Evolutionary conservation across 1,140 invertebrate genomes (phyloP).

Genomic region (Popillia japonica): DNA sequence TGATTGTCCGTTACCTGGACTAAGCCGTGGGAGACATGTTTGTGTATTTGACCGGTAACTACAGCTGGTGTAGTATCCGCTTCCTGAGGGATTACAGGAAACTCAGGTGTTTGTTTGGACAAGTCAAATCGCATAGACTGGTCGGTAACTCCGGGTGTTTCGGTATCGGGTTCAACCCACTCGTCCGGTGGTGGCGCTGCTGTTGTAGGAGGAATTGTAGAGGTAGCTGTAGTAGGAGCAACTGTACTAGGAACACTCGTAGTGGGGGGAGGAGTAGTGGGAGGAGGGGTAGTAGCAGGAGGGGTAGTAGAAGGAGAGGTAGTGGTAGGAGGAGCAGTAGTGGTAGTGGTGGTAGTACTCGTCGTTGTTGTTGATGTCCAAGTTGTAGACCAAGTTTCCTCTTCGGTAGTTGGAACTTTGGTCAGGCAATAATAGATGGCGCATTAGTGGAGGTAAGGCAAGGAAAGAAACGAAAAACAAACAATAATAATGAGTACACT

Average conservation of each 20-base stretch:
- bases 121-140: too few species aligned
- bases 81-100: background rate
- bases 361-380: constrained; percentile 43
- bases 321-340: constrained; percentile 54
- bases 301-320: constrained; percentile 2
- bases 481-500: background rate
- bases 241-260: constrained; percentile 19
- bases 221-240: background rate
- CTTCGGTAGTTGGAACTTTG: background rate
- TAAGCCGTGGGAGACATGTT: background rate
- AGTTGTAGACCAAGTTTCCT: constrained; percentile 24
- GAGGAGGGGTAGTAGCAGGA: background rate
- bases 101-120: background rate
- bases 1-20: background rate
- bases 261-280: constrained; percentile 55
- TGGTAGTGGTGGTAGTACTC: constrained; percentile 40
- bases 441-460: background rate
- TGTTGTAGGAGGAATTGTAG: background rate
- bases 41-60: too few species aligned
- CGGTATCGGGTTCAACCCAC: background rate
- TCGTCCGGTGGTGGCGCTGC: background rate
- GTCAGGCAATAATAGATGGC: background rate
- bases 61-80: background rate
- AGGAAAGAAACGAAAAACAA: background rate
- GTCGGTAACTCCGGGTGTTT: background rate